A percentile compares a stretch with the other conserved stretches of the same genome.
These are phyloP conservation scores for Cepaea nemoralis DNA, from an alignment of 1,140 invertebrate species.

Conservation along the genomic window DNA sequence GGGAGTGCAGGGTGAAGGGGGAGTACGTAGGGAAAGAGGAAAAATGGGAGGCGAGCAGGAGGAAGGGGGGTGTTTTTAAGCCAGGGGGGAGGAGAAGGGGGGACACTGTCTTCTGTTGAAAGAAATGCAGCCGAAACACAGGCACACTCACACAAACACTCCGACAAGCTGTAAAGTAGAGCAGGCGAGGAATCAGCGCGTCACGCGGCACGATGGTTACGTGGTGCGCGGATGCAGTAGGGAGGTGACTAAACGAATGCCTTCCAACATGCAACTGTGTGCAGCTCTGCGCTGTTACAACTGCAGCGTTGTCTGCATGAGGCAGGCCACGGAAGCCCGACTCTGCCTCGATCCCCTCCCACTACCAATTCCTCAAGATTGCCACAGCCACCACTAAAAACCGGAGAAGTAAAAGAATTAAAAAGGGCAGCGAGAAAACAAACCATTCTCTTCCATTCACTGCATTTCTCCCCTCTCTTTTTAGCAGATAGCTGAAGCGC, in stretches of 20 bases:
- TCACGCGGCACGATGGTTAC: background rate
- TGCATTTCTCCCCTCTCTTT: no score
- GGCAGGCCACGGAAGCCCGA: background rate
- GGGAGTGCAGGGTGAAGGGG: background rate
- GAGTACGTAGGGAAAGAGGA: background rate
- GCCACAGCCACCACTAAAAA: background rate
- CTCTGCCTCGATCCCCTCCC: background rate
- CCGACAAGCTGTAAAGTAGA: background rate
- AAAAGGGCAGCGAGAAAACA: no score
- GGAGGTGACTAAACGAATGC: conserved; percentile 1
- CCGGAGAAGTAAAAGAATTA: no score
- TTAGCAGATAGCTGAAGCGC: no score
- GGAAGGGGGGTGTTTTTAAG: background rate
- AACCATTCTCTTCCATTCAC: no score
- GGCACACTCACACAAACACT: background rate
- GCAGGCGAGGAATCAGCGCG: background rate
- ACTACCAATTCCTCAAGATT: background rate
- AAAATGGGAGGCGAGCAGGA: background rate
- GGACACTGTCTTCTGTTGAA: background rate
- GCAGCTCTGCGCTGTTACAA: conserved; percentile 1
- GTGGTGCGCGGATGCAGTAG: conserved; percentile 11
- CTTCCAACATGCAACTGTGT: conserved; percentile 12
- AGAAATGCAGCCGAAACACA: background rate
- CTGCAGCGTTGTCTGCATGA: background rate
- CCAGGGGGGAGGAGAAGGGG: background rate